A percentile compares a stretch with the other conserved stretches of the same genome.
phyloP scores from a whole-genome alignment of 2,113 vertebrate species.

The Coreoperca whiteheadi region DNA sequence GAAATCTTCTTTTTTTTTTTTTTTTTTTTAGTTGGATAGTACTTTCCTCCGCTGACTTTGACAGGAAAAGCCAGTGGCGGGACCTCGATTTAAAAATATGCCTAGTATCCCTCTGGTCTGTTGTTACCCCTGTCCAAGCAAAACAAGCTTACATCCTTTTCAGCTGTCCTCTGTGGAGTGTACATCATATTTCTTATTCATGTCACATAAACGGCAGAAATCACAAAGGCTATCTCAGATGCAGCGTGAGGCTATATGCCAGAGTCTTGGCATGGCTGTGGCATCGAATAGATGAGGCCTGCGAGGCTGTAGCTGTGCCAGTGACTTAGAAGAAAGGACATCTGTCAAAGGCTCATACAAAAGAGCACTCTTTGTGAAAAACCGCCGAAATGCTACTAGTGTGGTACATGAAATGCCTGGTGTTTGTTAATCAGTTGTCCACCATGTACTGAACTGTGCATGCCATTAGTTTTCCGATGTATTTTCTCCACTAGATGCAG shows the following conservation, averaged over 20 bases:
- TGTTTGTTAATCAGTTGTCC: constrained; percentile 42
- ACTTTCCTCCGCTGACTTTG: constrained; percentile 67
- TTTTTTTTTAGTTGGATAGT: constrained; percentile 55
- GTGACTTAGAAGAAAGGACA: constrained; percentile 48
- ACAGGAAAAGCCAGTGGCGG: constrained; percentile 74
- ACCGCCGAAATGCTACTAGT: constrained; percentile 11
- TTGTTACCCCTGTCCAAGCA: constrained; percentile 69
- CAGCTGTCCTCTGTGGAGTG: constrained; percentile 58
- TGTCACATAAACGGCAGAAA: constrained; percentile 71
- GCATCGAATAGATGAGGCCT: constrained; percentile 44
- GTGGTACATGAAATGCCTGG: not conserved
- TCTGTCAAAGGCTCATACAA: constrained; percentile 46
- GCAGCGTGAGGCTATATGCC: constrained; percentile 58
- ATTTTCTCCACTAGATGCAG: constrained; percentile 9
- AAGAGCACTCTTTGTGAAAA: constrained; percentile 40
- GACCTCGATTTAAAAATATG: constrained; percentile 66
- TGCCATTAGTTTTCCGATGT: not conserved
- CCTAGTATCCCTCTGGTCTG: constrained; percentile 65
- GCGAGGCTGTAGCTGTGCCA: constrained; percentile 39
- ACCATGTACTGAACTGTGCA: not conserved
- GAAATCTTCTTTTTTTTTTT: no score
- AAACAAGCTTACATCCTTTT: constrained; percentile 68
- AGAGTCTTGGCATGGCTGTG: constrained; percentile 54
- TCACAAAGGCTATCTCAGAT: constrained; percentile 67
- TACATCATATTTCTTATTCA: constrained; percentile 68